phyloP scores from a whole-genome alignment of 2,113 vertebrate genomes.

The human region DNA sequence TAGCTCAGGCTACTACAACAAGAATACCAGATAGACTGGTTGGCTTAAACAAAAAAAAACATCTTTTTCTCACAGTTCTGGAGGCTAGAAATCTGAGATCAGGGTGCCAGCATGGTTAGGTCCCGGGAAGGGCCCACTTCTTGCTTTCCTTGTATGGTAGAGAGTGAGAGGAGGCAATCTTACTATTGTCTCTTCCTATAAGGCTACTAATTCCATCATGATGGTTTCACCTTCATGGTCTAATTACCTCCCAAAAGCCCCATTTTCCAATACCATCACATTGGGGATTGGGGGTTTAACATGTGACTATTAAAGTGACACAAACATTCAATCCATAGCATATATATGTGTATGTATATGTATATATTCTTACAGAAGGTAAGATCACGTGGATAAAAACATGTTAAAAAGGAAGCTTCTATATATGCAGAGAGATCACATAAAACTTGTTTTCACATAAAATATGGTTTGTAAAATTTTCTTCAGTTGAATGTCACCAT shows the following conservation, averaged over 20 bases:
- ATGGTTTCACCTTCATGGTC: accelerated
- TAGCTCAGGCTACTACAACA: not conserved
- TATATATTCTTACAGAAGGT: not conserved
- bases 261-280: not conserved
- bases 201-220: not conserved
- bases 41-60: not conserved
- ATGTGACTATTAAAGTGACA: not conserved
- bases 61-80: not conserved
- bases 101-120: not conserved
- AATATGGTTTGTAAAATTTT: not conserved
- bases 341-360: too few relatives aligned
- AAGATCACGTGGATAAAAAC: not conserved
- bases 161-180: not conserved
- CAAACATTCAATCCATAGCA: not conserved
- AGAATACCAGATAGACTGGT: not conserved
- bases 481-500: not conserved
- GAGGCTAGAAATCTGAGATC: not conserved
- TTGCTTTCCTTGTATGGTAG: not conserved
- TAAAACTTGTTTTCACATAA: not conserved
- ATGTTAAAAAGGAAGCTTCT: not conserved
- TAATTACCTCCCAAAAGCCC: not conserved
- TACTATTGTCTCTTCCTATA: not conserved
- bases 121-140: not conserved
- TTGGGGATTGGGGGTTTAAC: not conserved
- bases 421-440: not conserved